A percentile compares a stretch with the other conserved stretches of the same genome.
phyloP scores from a whole-genome alignment of 1,140 invertebrate genomes.

The Euwallacea similis region DNA sequence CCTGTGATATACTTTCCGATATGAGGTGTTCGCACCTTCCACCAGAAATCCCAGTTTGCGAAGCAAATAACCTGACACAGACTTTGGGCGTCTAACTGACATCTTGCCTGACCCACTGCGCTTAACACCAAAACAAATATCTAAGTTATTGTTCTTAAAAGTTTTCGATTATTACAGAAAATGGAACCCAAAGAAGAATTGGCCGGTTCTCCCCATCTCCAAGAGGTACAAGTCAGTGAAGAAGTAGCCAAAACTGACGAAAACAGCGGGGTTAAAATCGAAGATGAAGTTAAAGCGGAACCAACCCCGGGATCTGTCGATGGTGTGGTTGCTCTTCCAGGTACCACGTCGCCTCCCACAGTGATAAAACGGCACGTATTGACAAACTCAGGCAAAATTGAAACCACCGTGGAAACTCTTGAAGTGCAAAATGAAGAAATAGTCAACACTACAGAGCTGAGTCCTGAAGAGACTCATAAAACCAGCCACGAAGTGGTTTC shows the following conservation, averaged over 20 bases:
- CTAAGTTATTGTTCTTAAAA: not conserved
- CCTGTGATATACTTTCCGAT: conserved; percentile 44
- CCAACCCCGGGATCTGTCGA: no score
- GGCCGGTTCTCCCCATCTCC: not conserved
- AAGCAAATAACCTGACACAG: conserved; percentile 18
- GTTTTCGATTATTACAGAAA: not conserved
- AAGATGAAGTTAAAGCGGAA: not conserved
- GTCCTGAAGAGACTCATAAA: conserved; percentile 28
- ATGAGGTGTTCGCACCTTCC: conserved; percentile 34
- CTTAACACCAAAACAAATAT: conserved; percentile 25
- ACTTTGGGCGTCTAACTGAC: not conserved
- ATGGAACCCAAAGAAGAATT: conserved; percentile 11
- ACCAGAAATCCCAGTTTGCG: conserved; percentile 32
- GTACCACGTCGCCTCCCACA: conserved; percentile 9
- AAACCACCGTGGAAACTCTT: conserved; percentile 41
- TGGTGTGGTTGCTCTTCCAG: no score
- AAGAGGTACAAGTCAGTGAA: not conserved
- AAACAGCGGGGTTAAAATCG: not conserved
- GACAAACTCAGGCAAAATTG: conserved; percentile 41
- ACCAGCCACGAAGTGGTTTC: conserved; percentile 16
- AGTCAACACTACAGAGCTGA: conserved; percentile 40
- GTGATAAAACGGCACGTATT: conserved; percentile 43
- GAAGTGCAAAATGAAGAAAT: conserved; percentile 42
- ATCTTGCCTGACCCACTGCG: conserved; percentile 25
- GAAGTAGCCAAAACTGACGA: not conserved